These are phyloP conservation scores for Drosophila hydei DNA, from an alignment of 1,140 invertebrate species.

Conservation along the genomic window DNA sequence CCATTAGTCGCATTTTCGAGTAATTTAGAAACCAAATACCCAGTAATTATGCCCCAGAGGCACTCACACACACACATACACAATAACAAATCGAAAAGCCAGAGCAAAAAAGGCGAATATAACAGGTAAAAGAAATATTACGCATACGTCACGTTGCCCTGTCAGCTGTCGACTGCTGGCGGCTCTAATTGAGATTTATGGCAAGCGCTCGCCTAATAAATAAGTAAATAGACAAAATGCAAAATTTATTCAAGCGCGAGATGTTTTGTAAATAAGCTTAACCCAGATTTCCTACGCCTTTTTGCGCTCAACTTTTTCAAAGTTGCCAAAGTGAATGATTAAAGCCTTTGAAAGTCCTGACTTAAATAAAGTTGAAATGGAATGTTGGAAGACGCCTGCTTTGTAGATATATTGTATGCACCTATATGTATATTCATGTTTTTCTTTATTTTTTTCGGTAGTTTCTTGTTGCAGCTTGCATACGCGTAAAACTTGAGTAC, in stretches of 20 bases:
- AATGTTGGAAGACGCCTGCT: slow-evolving; percentile 6
- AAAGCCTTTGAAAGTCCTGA: background rate
- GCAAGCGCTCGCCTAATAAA: slow-evolving; percentile 27
- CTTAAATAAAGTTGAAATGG: background rate
- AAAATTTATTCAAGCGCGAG: slow-evolving; percentile 1
- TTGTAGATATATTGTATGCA: background rate
- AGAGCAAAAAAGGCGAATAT: slow-evolving; percentile 7
- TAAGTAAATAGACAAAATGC: slow-evolving; percentile 27
- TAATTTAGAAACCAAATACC: slow-evolving; percentile 43
- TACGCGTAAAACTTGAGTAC: slow-evolving; percentile 33
- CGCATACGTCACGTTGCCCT: slow-evolving; percentile 52
- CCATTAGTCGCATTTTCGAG: slow-evolving; percentile 35
- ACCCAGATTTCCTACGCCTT: background rate
- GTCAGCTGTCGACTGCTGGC: slow-evolving; percentile 41
- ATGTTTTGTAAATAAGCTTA: background rate
- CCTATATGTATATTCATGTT: background rate
- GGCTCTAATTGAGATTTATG: slow-evolving; percentile 68
- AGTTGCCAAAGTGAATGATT: too few species aligned
- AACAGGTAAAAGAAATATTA: slow-evolving; percentile 45
- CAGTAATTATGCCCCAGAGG: slow-evolving; percentile 44
- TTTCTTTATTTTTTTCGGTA: background rate
- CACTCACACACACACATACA: background rate
- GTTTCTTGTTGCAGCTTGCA: background rate
- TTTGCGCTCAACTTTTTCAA: too few species aligned
- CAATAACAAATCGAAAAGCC: slow-evolving; percentile 17